Evolutionary conservation across 2,797 vertebrate genomes (phyloP).

Genomic region (Eulemur albifrons): DNA sequence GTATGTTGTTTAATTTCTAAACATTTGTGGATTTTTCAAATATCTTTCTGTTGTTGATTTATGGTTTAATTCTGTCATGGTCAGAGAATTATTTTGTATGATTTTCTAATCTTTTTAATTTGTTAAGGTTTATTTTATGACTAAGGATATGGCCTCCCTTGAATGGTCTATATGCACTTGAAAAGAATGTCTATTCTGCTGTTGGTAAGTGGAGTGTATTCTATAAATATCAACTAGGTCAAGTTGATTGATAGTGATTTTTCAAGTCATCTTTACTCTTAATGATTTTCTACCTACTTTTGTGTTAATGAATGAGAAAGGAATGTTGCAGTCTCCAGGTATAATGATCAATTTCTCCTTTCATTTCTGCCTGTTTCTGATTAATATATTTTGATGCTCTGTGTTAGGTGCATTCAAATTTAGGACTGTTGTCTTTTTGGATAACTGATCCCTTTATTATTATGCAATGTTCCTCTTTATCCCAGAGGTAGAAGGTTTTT

Average conservation of each 20-base stretch:
- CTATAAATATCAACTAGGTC: neutral
- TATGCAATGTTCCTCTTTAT: neutral
- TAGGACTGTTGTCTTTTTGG: neutral
- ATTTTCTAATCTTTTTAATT: neutral
- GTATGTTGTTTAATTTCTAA: neutral
- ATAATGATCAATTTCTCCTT: neutral
- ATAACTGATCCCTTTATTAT: neutral
- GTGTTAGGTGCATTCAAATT: neutral
- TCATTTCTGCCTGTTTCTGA: neutral
- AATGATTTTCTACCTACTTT: neutral
- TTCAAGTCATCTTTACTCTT: neutral
- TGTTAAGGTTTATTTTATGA: slow-evolving; percentile 1
- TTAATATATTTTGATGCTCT: neutral
- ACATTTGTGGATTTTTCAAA: neutral
- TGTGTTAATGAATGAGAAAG: neutral
- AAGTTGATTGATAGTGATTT: neutral
- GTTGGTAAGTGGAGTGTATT: neutral
- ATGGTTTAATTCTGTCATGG: neutral
- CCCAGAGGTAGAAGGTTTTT: neutral
- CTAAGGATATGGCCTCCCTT: neutral
- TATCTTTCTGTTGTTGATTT: neutral
- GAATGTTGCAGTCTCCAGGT: neutral
- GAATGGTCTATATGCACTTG: neutral
- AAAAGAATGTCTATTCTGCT: neutral
- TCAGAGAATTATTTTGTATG: neutral